Percentiles rank a stretch among this genome's conserved stretches.
Conservation (phyloP, 2,888 invertebrate genomes). For the Eupeodes luniger region DNA sequence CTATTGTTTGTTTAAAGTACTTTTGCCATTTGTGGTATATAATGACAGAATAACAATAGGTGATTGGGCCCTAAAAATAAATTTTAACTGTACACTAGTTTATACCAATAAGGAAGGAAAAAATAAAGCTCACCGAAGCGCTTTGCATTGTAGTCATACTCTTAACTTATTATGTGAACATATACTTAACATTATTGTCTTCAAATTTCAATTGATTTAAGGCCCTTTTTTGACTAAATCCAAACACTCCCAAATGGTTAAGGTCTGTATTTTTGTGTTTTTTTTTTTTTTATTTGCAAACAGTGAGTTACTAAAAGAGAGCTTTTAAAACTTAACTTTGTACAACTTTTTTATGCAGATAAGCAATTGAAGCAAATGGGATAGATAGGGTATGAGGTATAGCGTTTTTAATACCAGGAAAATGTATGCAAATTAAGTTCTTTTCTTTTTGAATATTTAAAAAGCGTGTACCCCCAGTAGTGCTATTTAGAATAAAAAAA, state of each 20-base stretch:
- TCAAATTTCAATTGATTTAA: neutral
- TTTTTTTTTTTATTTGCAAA: constrained; percentile 32
- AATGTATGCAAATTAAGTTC: constrained; percentile 84
- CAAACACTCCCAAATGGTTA: constrained; percentile 19
- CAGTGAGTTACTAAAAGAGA: constrained; percentile 56
- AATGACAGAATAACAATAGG: too few species aligned
- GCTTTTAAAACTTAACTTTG: constrained; percentile 74
- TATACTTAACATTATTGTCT: too few species aligned
- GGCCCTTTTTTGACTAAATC: neutral
- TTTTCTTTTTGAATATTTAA: constrained; percentile 84
- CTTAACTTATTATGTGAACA: too few species aligned
- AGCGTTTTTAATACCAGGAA: constrained; percentile 82
- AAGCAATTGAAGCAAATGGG: constrained; percentile 42
- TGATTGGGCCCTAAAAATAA: too few species aligned
- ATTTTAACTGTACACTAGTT: too few species aligned
- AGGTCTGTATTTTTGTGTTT: neutral
- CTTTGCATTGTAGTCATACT: too few species aligned
- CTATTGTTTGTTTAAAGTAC: too few species aligned
- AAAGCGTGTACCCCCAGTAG: constrained; percentile 80
- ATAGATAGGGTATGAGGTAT: neutral
- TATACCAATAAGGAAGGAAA: too few species aligned
- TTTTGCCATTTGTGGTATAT: too few species aligned
- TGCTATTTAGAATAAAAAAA: constrained; percentile 46
- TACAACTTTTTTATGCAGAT: constrained; percentile 70
- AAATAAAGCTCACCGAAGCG: too few species aligned